Percentiles rank a stretch among this genome's conserved stretches.
Evolutionary conservation across 2,797 vertebrate genomes (phyloP).

Genomic region (Galago senegalensis): DNA sequence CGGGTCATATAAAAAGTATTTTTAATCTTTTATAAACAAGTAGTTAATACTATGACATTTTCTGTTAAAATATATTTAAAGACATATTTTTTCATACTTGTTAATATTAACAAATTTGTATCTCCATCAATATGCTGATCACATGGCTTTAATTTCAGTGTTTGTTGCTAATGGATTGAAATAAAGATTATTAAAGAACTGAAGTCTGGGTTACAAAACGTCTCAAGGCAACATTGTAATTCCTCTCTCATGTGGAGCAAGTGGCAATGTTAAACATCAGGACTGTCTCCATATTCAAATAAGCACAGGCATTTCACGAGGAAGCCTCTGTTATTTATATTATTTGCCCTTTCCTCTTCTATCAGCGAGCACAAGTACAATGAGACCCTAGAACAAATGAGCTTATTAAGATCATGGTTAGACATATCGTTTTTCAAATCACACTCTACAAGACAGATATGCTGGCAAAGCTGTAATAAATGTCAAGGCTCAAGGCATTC

Average conservation of each 20-base stretch:
- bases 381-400: constrained; percentile 87
- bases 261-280: background rate
- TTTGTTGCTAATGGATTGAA: constrained; percentile 1
- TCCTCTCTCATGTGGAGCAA: background rate
- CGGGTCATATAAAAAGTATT: background rate
- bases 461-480: constrained; percentile 81
- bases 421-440: constrained; percentile 87
- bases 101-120: background rate
- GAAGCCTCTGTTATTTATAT: constrained; percentile 84
- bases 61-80: constrained; percentile 25
- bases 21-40: background rate
- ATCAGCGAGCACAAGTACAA: constrained; percentile 83
- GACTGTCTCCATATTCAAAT: constrained; percentile 69
- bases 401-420: constrained; percentile 87
- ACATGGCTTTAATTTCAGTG: background rate
- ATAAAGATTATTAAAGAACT: constrained; percentile 12
- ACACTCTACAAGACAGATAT: constrained; percentile 82
- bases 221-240: background rate
- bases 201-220: background rate
- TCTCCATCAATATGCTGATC: background rate
- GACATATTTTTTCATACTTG: background rate
- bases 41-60: background rate
- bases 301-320: constrained; percentile 70
- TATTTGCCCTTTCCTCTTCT: constrained; percentile 75
- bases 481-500: constrained; percentile 80